Evolutionary conservation across 30 jellyfish, hydroid and myxozoan species (phyloP).

Genomic region (Cassiopea xamachana): DNA sequence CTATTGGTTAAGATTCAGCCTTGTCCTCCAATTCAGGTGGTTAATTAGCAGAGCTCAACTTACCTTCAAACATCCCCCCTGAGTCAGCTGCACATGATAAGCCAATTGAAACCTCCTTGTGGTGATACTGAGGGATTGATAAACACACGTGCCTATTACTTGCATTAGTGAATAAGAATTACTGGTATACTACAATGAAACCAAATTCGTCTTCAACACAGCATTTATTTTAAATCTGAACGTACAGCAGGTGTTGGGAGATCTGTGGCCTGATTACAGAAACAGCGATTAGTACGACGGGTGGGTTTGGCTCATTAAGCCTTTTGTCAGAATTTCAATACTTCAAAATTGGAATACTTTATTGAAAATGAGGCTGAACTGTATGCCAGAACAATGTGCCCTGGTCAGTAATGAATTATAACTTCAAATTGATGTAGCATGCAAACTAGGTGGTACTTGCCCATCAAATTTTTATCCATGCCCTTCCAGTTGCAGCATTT

Average conservation of each 20-base stretch:
- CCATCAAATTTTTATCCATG: too few species aligned
- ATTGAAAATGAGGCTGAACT: background rate
- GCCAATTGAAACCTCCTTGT: constrained; percentile 4
- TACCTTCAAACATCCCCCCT: background rate
- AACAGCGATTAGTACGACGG: background rate
- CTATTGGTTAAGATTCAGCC: background rate
- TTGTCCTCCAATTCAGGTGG: background rate
- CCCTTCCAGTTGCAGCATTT: too few species aligned
- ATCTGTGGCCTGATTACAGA: background rate
- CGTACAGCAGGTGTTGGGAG: constrained; percentile 21
- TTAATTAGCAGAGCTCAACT: background rate
- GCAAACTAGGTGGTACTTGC: background rate
- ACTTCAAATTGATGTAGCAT: background rate
- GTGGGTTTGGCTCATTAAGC: background rate
- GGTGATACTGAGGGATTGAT: constrained; percentile 13
- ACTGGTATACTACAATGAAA: constrained; percentile 34
- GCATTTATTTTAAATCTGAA: constrained; percentile 22
- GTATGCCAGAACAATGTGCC: background rate
- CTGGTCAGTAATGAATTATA: background rate
- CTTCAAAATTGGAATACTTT: background rate
- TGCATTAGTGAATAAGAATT: constrained; percentile 11
- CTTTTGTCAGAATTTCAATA: background rate
- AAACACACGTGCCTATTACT: constrained; percentile 27
- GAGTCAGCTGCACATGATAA: background rate
- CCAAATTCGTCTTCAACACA: constrained; percentile 14